phyloP scores from a whole-genome alignment of 37 sponge, comb jelly and placozoan genomes.

The Cliona cf. orientalis region DNA sequence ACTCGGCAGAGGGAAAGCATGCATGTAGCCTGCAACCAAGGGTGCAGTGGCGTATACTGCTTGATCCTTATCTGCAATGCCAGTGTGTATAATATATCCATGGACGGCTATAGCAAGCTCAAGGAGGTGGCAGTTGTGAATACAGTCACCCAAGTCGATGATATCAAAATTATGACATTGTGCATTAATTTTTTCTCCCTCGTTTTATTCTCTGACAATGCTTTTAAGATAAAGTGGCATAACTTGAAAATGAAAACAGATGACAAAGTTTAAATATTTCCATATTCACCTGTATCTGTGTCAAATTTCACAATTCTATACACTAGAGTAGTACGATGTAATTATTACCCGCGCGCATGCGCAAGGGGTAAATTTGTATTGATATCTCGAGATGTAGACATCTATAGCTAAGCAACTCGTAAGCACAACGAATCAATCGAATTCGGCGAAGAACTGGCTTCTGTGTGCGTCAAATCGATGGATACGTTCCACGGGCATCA shows the following conservation, averaged over 20 bases:
- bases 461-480: too few relatives aligned
- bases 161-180: conserved; percentile 2
- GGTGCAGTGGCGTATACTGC: conserved; percentile 10
- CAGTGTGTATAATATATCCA: too few relatives aligned
- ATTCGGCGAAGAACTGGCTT: too few relatives aligned
- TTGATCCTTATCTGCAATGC: not conserved
- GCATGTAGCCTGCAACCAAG: conserved; percentile 22
- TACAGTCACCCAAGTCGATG: conserved; percentile 50
- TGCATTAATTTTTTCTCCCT: not conserved
- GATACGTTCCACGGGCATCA: too few relatives aligned
- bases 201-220: not conserved
- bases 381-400: too few relatives aligned
- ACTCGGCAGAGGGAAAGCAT: conserved; percentile 23
- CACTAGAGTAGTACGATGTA: too few relatives aligned
- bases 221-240: not conserved
- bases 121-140: conserved; percentile 4
- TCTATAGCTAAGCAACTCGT: too few relatives aligned
- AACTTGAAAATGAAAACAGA: not conserved
- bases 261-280: not conserved
- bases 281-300: not conserved
- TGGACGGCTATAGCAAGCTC: too few relatives aligned
- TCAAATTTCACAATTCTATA: not conserved
- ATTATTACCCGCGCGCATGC: too few relatives aligned
- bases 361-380: too few relatives aligned
- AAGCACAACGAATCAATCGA: too few relatives aligned